Conservation (phyloP, 2,888 invertebrate species). For the Tolmerus cingulatus region DNA sequence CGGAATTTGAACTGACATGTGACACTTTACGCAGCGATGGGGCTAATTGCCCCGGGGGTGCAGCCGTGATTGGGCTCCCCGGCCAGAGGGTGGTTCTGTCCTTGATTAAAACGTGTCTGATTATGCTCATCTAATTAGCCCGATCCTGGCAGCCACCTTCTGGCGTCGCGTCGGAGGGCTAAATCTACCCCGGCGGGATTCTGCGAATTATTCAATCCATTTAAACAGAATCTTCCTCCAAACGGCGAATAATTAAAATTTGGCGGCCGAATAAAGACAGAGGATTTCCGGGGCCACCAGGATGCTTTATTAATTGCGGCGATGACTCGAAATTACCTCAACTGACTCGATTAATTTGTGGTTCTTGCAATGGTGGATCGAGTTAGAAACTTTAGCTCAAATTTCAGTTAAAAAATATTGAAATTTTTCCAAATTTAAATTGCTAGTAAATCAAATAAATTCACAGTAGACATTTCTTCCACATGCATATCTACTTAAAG, state of each 20-base stretch:
- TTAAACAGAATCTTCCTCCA: background rate
- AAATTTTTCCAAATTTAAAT: too few species aligned
- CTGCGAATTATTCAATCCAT: background rate
- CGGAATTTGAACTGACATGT: background rate
- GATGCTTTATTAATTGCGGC: background rate
- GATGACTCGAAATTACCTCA: background rate
- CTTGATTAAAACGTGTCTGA: background rate
- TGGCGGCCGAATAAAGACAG: background rate
- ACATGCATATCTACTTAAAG: too few species aligned
- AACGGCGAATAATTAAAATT: background rate
- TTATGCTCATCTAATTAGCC: background rate
- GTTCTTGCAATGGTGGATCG: too few species aligned
- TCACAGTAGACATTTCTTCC: too few species aligned
- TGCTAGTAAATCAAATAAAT: too few species aligned
- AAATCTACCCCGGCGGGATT: background rate
- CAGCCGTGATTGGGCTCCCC: background rate
- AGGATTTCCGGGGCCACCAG: background rate
- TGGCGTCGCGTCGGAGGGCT: background rate
- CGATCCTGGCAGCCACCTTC: background rate
- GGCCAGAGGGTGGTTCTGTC: background rate
- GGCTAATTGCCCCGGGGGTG: background rate
- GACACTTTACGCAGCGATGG: conserved; percentile 18
- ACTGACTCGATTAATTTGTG: background rate
- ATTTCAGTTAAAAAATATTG: too few species aligned
- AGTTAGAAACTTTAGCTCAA: too few species aligned